Evolutionary conservation across 2,113 vertebrate genomes (phyloP).

Genomic region (Psittacula cyanocephala): DNA sequence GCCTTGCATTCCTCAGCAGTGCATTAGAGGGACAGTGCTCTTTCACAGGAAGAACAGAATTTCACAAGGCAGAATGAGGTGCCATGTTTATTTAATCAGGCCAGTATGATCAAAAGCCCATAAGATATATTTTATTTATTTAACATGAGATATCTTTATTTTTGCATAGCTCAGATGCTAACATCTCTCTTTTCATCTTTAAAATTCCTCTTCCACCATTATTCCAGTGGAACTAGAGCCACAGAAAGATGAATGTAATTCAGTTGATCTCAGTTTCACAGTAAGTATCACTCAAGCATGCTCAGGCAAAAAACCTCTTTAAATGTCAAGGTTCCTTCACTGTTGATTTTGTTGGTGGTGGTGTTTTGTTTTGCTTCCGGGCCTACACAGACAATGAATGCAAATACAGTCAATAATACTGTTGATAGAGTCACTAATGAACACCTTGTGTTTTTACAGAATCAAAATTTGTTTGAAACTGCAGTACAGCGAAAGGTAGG

Average conservation of each 20-base stretch:
- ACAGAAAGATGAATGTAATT: not conserved
- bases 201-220: not conserved
- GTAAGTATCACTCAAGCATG: not conserved
- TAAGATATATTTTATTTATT: not conserved
- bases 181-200: not conserved
- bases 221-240: not conserved
- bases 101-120: not conserved
- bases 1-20: not conserved
- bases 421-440: not conserved
- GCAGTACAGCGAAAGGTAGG: not conserved
- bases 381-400: not conserved
- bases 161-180: not conserved
- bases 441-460: not conserved
- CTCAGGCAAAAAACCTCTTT: not conserved
- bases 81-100: not conserved
- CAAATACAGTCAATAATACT: not conserved
- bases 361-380: not conserved
- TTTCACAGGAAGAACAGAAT: not conserved
- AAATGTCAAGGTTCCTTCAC: not conserved
- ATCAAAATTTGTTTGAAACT: not conserved
- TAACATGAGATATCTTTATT: not conserved
- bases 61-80: not conserved
- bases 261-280: not conserved
- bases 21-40: not conserved
- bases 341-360: not conserved